Evolutionary conservation across 2,888 invertebrate species (phyloP).

Genomic region (Dolichomitus sp.): DNA sequence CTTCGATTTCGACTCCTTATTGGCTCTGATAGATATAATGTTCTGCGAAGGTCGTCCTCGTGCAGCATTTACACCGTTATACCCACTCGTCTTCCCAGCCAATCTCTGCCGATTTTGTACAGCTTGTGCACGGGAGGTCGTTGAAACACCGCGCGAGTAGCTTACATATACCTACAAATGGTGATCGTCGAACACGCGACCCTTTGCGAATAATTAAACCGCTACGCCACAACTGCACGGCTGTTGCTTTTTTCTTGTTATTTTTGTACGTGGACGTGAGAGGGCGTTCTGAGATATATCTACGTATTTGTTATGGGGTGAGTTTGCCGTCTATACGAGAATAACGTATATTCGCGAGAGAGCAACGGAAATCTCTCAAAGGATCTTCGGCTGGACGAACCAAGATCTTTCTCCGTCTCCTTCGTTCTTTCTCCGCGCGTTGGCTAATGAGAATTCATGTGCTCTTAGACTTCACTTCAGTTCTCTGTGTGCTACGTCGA

Average conservation of each 20-base stretch:
- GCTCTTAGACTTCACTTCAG: constrained; percentile 41
- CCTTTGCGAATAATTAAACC: constrained; percentile 25
- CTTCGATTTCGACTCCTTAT: neutral
- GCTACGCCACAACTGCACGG: constrained; percentile 7
- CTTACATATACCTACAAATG: constrained; percentile 20
- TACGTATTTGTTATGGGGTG: constrained; percentile 40
- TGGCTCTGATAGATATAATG: constrained; percentile 1
- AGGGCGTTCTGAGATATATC: constrained; percentile 35
- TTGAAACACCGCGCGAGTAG: constrained; percentile 2
- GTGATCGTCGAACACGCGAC: constrained; percentile 19
- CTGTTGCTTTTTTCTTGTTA: constrained; percentile 5
- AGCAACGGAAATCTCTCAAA: constrained; percentile 64
- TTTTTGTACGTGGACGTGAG: constrained; percentile 7
- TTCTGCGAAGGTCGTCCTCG: neutral
- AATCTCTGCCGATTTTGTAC: constrained; percentile 16
- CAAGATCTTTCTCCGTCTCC: constrained; percentile 54
- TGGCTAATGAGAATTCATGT: constrained; percentile 72
- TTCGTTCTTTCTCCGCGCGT: constrained; percentile 55
- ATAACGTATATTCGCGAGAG: constrained; percentile 54
- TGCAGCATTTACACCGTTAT: constrained; percentile 6
- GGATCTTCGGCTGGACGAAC: constrained; percentile 65
- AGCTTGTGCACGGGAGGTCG: constrained; percentile 6
- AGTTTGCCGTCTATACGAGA: constrained; percentile 34
- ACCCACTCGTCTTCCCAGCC: constrained; percentile 4
- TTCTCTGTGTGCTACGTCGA: constrained; percentile 41